Evolutionary conservation across 1,140 invertebrate species (phyloP).

Genomic region (Diuraphis noxia): DNA sequence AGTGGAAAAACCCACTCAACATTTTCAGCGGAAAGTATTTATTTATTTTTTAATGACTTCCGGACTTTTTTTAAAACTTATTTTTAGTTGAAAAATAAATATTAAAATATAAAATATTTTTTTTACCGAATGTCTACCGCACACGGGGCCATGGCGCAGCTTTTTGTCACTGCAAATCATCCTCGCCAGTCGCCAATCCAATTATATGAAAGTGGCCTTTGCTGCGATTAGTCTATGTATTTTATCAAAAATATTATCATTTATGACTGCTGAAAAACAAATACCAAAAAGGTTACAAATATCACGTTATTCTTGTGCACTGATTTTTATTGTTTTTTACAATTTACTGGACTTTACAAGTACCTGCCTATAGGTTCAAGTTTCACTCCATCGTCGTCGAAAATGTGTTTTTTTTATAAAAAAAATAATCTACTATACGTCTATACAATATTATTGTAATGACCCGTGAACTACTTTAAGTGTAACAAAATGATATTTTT

Average conservation of each 20-base stretch:
- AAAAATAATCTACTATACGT: background rate
- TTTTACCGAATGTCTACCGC: background rate
- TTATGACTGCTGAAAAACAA: background rate
- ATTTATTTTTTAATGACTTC: slow-evolving; percentile 3
- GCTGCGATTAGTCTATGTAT: background rate
- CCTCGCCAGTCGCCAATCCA: background rate
- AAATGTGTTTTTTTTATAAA: background rate
- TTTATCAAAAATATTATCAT: background rate
- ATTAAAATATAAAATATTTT: slow-evolving; percentile 2
- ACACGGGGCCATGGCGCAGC: background rate
- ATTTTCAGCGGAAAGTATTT: background rate
- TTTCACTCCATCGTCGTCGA: background rate
- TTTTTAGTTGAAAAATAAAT: background rate
- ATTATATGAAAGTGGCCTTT: background rate
- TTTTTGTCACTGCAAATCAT: background rate
- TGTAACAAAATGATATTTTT: background rate
- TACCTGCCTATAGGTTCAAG: background rate
- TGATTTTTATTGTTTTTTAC: background rate
- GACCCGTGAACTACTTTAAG: background rate
- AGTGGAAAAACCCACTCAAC: background rate
- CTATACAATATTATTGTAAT: background rate
- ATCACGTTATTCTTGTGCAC: background rate
- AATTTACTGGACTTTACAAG: background rate
- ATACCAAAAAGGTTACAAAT: background rate
- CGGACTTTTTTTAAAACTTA: background rate